Evolutionary conservation across 2,888 invertebrate species (phyloP), one percentile per base, ranked within the genome.

Genomic region (Chydorus sphaericus): DNA sequence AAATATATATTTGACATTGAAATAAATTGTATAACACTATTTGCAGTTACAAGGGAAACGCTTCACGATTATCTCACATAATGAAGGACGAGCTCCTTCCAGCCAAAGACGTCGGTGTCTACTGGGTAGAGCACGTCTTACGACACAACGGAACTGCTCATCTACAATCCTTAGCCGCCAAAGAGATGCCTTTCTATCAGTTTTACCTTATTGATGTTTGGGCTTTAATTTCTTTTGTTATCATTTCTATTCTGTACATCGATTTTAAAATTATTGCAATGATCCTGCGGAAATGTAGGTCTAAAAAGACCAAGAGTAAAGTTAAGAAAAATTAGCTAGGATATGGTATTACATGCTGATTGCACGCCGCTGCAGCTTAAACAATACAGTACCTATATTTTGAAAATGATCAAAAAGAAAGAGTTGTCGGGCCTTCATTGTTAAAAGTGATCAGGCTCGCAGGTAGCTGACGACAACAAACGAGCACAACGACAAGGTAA

Each of bases 41-140:
- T 5, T 49, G 6, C 28, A 52, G 52, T 26, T 52, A 52, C 36
- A 14, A 16, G 14, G 52, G 26, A 11, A 52, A 52, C 20, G 52
- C 37, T 4, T 23, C 5, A 8, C 31, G 52, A 18, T 20, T 52
- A 26, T 36, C 52, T 6, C 5, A 23, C 10, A 8, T 52, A 2
- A 33, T 52, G 36, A 18, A 18, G 7, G 52, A 52, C 18, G 36
- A 31, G 10, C 33, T 36, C 6, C 14, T 36, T 36, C 23, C 52
- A 6, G 31, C 33, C 1, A 14, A 8, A 31, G 52, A 52, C 1
- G 36, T 33, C 0, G 52, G 23, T 3, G 52, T 26, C 14, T 52
- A 52, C 20, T 52, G 52, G 52, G 36, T 36, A 2, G 52, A 52
- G 18, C 36, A 52, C 36, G 37, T 52, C 36, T 26, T 52, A 18